phyloP scores from a whole-genome alignment of 2,797 vertebrate genomes.

The Crocodylus rhombifer region DNA sequence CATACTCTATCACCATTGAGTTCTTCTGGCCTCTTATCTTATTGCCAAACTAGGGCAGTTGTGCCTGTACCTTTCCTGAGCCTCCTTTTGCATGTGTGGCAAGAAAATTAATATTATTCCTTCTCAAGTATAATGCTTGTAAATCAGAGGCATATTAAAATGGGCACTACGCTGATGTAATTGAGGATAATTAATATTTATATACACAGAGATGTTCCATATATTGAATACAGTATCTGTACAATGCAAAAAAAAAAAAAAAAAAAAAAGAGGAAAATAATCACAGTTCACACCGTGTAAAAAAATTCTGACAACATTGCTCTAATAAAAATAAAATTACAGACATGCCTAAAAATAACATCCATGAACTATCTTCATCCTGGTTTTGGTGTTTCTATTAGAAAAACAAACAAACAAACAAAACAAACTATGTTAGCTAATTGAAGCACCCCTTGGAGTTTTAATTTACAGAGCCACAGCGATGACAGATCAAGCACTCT shows the following conservation, averaged over 20 bases:
- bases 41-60: background rate
- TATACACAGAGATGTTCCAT: too few species aligned
- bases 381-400: background rate
- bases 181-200: too few species aligned
- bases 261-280: too few species aligned
- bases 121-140: background rate
- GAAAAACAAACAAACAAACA: background rate
- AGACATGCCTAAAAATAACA: background rate
- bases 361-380: background rate
- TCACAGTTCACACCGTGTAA: too few species aligned
- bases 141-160: background rate
- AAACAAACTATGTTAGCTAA: background rate
- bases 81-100: background rate
- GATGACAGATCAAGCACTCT: background rate
- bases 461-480: background rate
- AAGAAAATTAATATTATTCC: background rate
- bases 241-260: too few species aligned
- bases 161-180: background rate
- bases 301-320: too few species aligned
- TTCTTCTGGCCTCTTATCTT: background rate
- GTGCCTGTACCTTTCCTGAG: fast-evolving
- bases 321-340: background rate
- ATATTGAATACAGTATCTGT: too few species aligned
- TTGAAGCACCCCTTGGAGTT: background rate
- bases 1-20: background rate